These are phyloP conservation scores for Prunella himalayana DNA, from an alignment of 2,113 vertebrate species.

Conservation along the genomic window DNA sequence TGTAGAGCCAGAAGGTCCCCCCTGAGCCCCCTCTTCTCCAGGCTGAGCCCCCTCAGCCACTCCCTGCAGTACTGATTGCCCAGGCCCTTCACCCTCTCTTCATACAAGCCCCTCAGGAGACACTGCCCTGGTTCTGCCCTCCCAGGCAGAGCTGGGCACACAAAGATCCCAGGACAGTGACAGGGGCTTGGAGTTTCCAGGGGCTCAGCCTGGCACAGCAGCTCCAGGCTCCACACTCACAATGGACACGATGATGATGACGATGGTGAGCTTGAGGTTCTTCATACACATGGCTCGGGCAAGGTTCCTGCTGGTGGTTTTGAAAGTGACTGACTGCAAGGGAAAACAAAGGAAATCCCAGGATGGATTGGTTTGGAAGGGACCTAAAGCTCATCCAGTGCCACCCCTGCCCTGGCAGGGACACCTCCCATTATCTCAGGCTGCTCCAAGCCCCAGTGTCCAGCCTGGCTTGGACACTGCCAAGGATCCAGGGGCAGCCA, in stretches of 20 bases:
- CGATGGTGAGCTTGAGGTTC: conserved; percentile 94
- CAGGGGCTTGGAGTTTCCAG: rapidly evolving
- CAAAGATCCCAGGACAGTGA: rapidly evolving
- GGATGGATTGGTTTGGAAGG: background rate
- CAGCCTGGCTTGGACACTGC: background rate
- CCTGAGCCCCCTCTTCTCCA: background rate
- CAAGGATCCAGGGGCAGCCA: background rate
- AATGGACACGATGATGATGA: conserved; percentile 81
- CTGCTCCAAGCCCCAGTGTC: rapidly evolving
- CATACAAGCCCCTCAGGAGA: rapidly evolving
- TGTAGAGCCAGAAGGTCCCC: background rate
- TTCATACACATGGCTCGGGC: conserved; percentile 99
- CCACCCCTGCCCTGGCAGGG: background rate
- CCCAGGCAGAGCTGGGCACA: background rate
- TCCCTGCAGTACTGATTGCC: background rate
- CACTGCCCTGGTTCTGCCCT: background rate
- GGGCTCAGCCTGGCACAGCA: background rate
- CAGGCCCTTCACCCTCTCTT: background rate
- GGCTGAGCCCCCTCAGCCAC: background rate
- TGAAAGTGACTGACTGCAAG: conserved; percentile 93
- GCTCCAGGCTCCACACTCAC: conserved; percentile 72
- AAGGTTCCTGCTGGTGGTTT: conserved; percentile 97
- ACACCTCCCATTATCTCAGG: background rate
- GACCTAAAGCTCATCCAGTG: background rate
- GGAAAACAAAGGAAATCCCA: background rate